Conservation (phyloP, 2,888 invertebrate genomes). For the Reticulitermes lucifugus region DNA sequence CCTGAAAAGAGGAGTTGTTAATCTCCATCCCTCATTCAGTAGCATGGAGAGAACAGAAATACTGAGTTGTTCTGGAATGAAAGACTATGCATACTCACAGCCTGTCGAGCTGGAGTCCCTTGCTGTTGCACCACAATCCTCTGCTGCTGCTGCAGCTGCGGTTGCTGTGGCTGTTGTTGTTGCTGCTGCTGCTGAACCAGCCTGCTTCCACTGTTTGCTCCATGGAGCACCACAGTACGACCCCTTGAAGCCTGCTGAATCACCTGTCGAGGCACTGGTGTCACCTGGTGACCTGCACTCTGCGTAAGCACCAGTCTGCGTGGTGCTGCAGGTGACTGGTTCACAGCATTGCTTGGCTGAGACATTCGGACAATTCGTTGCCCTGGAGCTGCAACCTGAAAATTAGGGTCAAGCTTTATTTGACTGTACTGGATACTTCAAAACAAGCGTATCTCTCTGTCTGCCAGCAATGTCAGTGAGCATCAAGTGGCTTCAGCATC, state of each 20-base stretch:
- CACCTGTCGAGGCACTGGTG: not conserved
- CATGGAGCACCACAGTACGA: conserved; percentile 37
- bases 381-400: conserved; percentile 7
- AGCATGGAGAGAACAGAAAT: too few species aligned
- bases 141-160: not conserved
- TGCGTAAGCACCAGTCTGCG: conserved; percentile 22
- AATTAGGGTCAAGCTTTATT: not conserved
- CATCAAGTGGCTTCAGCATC: too few species aligned
- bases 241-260: conserved; percentile 1
- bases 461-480: too few species aligned
- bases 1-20: too few species aligned
- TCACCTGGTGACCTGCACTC: not conserved
- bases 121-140: conserved; percentile 11
- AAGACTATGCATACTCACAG: not conserved
- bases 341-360: not conserved
- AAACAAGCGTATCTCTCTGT: too few species aligned
- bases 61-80: too few species aligned
- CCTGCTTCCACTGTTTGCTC: conserved; percentile 20
- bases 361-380: conserved; percentile 39
- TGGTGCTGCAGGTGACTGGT: conserved; percentile 10
- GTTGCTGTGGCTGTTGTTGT: not conserved
- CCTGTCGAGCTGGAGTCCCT: not conserved
- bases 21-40: too few species aligned
- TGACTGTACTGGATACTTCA: too few species aligned
- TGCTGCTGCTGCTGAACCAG: not conserved